These are phyloP conservation scores for Hemibagrus wyckioides DNA, from an alignment of 2,113 vertebrate species.

Conservation along the genomic window DNA sequence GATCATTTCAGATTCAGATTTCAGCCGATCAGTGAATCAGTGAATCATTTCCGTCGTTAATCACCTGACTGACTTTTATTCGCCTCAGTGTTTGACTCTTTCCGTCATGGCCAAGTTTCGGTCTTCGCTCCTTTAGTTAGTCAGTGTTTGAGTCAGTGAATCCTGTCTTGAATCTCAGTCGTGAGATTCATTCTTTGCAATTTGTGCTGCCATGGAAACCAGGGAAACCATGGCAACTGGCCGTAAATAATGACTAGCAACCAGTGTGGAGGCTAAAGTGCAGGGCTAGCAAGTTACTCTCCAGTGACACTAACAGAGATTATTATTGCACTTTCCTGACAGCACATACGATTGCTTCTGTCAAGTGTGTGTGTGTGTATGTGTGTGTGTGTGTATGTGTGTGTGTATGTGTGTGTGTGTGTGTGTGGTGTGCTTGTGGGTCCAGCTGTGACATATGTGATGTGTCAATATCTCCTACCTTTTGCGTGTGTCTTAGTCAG, in stretches of 20 bases:
- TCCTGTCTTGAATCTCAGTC: too few relatives aligned
- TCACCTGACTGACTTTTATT: too few relatives aligned
- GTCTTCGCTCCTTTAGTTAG: too few relatives aligned
- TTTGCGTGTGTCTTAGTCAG: constrained; percentile 34
- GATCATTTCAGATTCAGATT: too few relatives aligned
- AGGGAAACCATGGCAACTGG: background rate
- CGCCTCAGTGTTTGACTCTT: too few relatives aligned
- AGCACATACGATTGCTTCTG: background rate
- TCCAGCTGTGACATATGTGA: constrained; percentile 34
- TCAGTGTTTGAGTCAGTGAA: too few relatives aligned
- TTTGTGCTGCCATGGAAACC: background rate
- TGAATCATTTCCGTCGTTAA: too few relatives aligned
- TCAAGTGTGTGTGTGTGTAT: constrained; percentile 22
- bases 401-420: background rate
- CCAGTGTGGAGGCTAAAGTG: constrained; percentile 1
- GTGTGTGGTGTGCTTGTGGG: background rate
- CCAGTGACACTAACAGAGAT: background rate
- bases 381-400: background rate
- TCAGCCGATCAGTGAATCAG: too few relatives aligned
- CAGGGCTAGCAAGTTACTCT: constrained; percentile 11
- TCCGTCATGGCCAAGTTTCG: too few relatives aligned
- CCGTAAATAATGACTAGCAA: background rate
- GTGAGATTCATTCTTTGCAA: too few relatives aligned
- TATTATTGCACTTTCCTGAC: constrained; percentile 23
- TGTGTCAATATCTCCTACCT: constrained; percentile 28